These are phyloP conservation scores for Mormyrus iriodes DNA, from an alignment of 2,113 vertebrate species.

Conservation along the genomic window DNA sequence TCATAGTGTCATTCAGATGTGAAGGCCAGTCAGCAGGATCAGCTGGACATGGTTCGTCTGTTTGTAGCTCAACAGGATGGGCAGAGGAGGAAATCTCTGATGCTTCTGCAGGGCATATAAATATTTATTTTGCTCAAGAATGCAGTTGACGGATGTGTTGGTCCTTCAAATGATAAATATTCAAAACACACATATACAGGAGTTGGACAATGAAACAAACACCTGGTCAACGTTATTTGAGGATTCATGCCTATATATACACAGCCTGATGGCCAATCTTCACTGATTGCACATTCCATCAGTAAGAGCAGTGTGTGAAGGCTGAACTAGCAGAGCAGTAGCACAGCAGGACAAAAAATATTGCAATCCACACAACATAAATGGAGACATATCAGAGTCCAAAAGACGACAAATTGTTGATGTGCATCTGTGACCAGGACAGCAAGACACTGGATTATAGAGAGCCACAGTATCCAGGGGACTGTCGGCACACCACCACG, in stretches of 20 bases:
- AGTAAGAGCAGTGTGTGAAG: not conserved
- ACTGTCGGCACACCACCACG: not conserved
- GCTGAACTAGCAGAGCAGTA: not conserved
- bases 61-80: not conserved
- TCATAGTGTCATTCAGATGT: not conserved
- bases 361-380: not conserved
- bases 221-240: not conserved
- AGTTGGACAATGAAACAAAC: not conserved
- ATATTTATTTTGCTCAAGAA: not conserved
- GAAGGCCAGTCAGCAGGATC: constrained; percentile 2
- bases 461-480: not conserved
- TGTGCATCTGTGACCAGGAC: not conserved
- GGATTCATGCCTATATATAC: not conserved
- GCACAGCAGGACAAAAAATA: not conserved
- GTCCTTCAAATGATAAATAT: not conserved
- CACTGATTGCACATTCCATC: not conserved
- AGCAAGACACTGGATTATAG: not conserved
- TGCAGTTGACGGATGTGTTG: not conserved
- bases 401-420: not conserved
- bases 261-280: not conserved
- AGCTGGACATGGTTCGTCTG: not conserved
- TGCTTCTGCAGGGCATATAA: not conserved
- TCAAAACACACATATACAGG: not conserved
- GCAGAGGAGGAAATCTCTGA: not conserved
- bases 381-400: not conserved